Base-by-base conservation (phyloP, 64 coral and sea anemone genomes). In the Montipora efflorescens region DNA sequence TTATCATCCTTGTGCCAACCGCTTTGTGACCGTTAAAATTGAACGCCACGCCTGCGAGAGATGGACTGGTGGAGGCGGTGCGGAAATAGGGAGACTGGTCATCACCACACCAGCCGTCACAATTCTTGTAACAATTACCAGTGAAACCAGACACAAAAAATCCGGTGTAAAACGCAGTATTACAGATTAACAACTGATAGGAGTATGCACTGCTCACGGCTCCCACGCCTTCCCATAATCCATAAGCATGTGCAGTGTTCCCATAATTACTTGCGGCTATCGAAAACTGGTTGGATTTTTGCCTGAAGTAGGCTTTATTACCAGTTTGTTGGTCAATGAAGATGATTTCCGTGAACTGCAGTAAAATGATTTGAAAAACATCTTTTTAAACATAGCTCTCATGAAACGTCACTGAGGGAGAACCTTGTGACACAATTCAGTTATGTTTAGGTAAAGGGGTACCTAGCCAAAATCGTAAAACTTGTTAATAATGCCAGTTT, bases 131-230 rank as follows among this genome's bases (percentile, higher is more conserved):
- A 15, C 61, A 64, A 64, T 64, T 64, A 12, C 11, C 11, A 57
- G 69, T 76, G 80, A n/a, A 82, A 82, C 80, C 80, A 18, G 51
- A 59, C 48, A 59, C 80, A 15, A 82, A 82, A 13, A 82, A 82
- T 0, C 80, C 80, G 9, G 50, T 6, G 80, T 13, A 82, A 11
- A 82, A 82, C 2, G 12, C 7, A 28, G 21, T 8, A 66, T 82
- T 16, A 15, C 80, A 82, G 21, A 82, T 82, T 25, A 82, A 12
- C 80, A 82, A 9, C 50, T 82, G 52, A 52, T 82, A 82, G 18
- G 8, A 11, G 23, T 82, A 59, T 13, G 19, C 50, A 18, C 47
- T 59, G 80, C 61, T 64, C 61, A 23, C 12, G 48, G 50, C 6
- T 52, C n/a, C 80, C 19, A n/a, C 14, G 0, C 80, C 80, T 1